Percentiles rank a stretch among this genome's conserved stretches.
Evolutionary conservation across 2,797 vertebrate genomes (phyloP).

Genomic region (Sciurus vulgaris): DNA sequence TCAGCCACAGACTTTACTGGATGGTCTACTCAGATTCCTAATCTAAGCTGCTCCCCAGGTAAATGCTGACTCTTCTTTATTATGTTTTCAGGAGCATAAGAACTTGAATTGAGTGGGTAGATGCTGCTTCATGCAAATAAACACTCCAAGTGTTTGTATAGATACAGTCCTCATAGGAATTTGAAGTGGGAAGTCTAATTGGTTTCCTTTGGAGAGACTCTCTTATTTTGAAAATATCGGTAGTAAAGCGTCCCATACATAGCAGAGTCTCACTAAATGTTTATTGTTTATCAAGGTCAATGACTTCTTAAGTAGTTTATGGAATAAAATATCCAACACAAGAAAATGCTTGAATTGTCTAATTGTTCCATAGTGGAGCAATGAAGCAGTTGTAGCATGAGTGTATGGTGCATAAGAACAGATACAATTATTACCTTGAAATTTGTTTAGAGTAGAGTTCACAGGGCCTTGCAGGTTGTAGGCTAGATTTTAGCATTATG

Average conservation of each 20-base stretch:
- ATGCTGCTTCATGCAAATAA: not conserved
- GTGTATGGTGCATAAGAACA: not conserved
- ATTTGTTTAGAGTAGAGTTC: conserved; percentile 61
- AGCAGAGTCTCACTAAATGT: not conserved
- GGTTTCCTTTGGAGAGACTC: not conserved
- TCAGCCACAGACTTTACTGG: not conserved
- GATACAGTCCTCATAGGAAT: not conserved
- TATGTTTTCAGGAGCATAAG: not conserved
- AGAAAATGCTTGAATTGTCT: not conserved
- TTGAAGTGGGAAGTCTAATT: not conserved
- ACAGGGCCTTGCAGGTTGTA: not conserved
- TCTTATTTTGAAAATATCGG: conserved; percentile 11
- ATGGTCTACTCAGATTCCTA: not conserved
- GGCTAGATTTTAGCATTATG: conserved; percentile 46
- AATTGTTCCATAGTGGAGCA: conserved; percentile 8
- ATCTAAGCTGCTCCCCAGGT: not conserved
- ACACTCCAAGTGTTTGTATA: not conserved
- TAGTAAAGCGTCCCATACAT: not conserved
- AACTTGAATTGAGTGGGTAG: not conserved
- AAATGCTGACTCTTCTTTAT: not conserved
- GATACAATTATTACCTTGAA: conserved; percentile 62
- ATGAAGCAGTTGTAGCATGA: conserved; percentile 4
- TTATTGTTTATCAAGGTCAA: conserved; percentile 25
- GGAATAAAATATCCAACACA: not conserved
- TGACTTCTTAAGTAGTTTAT: conserved; percentile 47